Conservation (phyloP, 2,888 invertebrate species). For the Strigamia crassipes region DNA sequence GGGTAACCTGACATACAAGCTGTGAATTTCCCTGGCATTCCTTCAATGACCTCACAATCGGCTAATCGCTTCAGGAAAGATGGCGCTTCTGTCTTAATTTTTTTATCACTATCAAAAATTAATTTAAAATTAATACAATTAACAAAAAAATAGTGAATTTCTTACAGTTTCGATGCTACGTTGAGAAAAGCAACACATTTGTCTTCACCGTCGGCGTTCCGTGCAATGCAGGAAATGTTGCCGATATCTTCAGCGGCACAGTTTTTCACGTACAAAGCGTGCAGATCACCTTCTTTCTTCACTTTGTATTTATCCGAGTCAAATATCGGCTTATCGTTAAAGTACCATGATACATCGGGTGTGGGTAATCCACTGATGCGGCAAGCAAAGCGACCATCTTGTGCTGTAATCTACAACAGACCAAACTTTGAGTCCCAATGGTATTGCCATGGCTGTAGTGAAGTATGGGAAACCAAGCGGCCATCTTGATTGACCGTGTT, state of each 20-base stretch:
- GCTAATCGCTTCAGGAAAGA: conserved; percentile 87
- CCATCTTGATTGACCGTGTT: no score
- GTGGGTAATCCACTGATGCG: conserved; percentile 78
- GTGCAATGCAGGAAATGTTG: conserved; percentile 75
- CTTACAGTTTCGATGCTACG: conserved; percentile 68
- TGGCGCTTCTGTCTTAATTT: conserved; percentile 79
- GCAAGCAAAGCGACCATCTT: conserved; percentile 81
- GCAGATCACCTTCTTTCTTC: conserved; percentile 62
- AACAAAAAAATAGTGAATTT: background rate
- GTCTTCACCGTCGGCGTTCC: conserved; percentile 79
- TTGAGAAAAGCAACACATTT: conserved; percentile 69
- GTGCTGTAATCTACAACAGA: conserved; percentile 68
- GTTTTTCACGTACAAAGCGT: conserved; percentile 74
- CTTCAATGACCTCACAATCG: conserved; percentile 82
- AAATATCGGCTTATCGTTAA: conserved; percentile 73
- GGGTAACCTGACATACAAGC: conserved; percentile 86
- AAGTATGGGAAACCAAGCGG: no score
- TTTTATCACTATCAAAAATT: conserved; percentile 67
- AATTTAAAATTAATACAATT: background rate
- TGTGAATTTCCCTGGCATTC: conserved; percentile 90
- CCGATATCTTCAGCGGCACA: conserved; percentile 72
- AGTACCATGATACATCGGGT: conserved; percentile 86
- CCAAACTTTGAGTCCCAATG: no score
- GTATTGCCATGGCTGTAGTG: background rate
- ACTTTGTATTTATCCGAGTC: conserved; percentile 72